Evolutionary conservation across 2,113 vertebrate species (phyloP), one percentile per base, ranked within the genome.

Genomic region (Hydrolagus affinis): DNA sequence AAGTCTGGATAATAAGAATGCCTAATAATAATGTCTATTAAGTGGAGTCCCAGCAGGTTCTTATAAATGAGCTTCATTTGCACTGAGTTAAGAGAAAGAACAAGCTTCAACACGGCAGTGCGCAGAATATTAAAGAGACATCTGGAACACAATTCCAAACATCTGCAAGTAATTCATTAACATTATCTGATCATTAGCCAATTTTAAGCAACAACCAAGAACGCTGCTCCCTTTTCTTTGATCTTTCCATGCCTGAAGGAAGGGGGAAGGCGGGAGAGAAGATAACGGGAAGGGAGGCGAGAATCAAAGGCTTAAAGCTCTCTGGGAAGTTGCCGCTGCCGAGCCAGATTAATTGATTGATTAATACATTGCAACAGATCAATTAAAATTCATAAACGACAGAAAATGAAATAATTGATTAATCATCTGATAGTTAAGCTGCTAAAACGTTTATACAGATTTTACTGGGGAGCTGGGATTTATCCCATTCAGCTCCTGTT

Each of bases 11-110:
- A 66, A 83, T 32, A 75, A 11, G 73, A 75, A 57, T 75, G 30
- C 21, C 73, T n/a, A 75, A 75, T 74, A 74, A 56, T 32, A 56
- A 57, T 30, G 73, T 30, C 28, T 83, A 62, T 66, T 83, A 30
- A 83, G 25, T 23, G 60, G 6, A 83, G 25, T 66, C 60, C 25
- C 62, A 83, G 78, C 78, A 83, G 78, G 60, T 32, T 68, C 60
- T 83, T 68, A 17, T 28, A 83, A 83, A 83, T 83, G 60, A 83
- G 25, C 25, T 83, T 68, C 78, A 83, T 83, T 83, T 83, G 60
- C 66, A 83, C 19, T 9, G 15, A 57, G 28, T 21, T 83, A 66
- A 75, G 73, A 56, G 25, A 6, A 83, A 83, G 78, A 11, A 66
- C 25, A 83, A 28, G 2, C 28, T 83, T 83, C 78, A 32, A 83